A percentile compares a stretch with the other conserved stretches of the same genome.
These are phyloP conservation scores for Ceratoteleas bidentatus DNA, from an alignment of 1,140 invertebrate genomes.

Conservation along the genomic window DNA sequence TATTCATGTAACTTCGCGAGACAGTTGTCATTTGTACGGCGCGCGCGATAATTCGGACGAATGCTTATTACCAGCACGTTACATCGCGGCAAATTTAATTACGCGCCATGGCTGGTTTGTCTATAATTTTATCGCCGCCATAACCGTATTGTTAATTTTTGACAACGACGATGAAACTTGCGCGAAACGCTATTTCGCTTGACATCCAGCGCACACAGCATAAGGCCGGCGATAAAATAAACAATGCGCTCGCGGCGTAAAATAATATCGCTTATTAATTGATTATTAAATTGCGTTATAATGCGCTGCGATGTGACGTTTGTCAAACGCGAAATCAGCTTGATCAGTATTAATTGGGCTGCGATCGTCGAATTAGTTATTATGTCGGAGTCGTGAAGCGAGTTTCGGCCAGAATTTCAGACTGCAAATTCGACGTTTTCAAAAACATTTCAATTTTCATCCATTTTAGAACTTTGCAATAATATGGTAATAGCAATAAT, in stretches of 20 bases:
- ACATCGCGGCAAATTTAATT: slow-evolving; percentile 38
- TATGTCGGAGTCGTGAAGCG: too few relatives aligned
- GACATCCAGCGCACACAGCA: slow-evolving; percentile 2
- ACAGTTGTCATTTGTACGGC: slow-evolving; percentile 27
- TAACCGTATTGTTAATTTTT: slow-evolving; percentile 28
- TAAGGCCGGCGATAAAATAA: slow-evolving; percentile 14
- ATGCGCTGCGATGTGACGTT: neutral
- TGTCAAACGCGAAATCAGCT: slow-evolving; percentile 6
- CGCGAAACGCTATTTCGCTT: neutral
- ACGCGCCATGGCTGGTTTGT: slow-evolving; percentile 16
- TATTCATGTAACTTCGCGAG: slow-evolving; percentile 23
- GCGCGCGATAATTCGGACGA: slow-evolving; percentile 25
- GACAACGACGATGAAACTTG: slow-evolving; percentile 23
- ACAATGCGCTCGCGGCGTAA: slow-evolving; percentile 4
- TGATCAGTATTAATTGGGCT: slow-evolving; percentile 11
- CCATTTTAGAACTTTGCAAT: too few relatives aligned
- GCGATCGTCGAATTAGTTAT: too few relatives aligned
- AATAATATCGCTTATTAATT: slow-evolving; percentile 32
- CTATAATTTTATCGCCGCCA: slow-evolving; percentile 32
- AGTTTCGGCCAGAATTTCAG: too few relatives aligned
- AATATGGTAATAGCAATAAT: too few relatives aligned
- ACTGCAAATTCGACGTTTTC: too few relatives aligned
- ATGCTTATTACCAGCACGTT: slow-evolving; percentile 34
- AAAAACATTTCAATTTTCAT: too few relatives aligned
- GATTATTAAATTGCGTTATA: slow-evolving; percentile 18